Percentiles rank a stretch among this genome's conserved stretches.
phyloP scores from a whole-genome alignment of 2,797 vertebrate genomes.

The Austrolebias charrua region DNA sequence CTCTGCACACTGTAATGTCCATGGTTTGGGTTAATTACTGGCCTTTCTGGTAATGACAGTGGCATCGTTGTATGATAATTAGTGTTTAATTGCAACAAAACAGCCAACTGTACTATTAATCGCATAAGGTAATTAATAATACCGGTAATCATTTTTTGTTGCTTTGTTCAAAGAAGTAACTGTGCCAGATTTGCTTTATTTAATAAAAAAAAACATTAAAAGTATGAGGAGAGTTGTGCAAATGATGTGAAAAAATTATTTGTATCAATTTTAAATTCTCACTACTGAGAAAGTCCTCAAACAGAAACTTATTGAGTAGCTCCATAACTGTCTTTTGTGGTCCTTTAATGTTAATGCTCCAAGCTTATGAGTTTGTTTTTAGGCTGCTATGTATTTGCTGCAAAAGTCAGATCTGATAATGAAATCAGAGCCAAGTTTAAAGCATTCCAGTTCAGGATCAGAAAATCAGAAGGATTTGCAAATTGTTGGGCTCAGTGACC shows the following conservation, averaged over 20 bases:
- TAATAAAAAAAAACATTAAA: neutral
- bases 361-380: too few relatives aligned
- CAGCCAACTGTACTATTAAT: constrained; percentile 20
- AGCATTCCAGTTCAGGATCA: too few relatives aligned
- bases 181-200: neutral
- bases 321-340: too few relatives aligned
- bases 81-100: constrained; percentile 29
- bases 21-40: constrained; percentile 32
- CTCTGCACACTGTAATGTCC: constrained; percentile 7
- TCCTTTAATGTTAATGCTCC: too few relatives aligned
- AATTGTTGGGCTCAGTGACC: too few relatives aligned
- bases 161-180: neutral
- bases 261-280: neutral
- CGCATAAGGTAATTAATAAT: constrained; percentile 5
- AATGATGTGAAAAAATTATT: too few relatives aligned
- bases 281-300: neutral
- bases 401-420: too few relatives aligned
- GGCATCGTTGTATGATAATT: constrained; percentile 31
- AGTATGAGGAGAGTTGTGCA: neutral
- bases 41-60: constrained; percentile 20
- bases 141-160: neutral
- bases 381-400: too few relatives aligned
- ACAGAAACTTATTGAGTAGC: neutral
- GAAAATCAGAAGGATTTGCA: too few relatives aligned
- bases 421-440: too few relatives aligned